phyloP scores from a whole-genome alignment of 2,888 invertebrate genomes.

The Dorcus hopei region DNA sequence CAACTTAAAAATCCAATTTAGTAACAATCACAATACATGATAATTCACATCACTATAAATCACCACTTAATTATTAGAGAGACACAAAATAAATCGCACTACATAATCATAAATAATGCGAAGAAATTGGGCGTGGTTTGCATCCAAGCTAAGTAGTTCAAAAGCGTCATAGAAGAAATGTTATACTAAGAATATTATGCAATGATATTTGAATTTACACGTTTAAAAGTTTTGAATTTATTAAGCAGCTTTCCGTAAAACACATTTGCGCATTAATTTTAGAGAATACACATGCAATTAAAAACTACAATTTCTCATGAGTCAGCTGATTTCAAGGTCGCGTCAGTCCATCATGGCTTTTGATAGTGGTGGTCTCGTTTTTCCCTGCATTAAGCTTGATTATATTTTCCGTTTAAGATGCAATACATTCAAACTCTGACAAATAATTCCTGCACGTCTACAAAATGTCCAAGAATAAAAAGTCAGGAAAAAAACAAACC shows the following conservation, averaged over 20 bases:
- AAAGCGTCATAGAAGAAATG: no score
- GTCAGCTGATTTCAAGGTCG: neutral
- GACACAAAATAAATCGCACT: no score
- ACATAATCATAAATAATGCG: no score
- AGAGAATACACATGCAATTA: neutral
- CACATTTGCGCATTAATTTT: neutral
- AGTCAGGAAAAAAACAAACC: constrained; percentile 36
- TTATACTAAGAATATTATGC: no score
- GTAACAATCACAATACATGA: neutral
- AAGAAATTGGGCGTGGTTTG: no score
- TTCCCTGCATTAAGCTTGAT: constrained; percentile 22
- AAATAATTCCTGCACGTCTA: constrained; percentile 27
- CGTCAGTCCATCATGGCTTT: constrained; percentile 42
- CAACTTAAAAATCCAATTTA: neutral
- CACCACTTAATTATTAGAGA: no score
- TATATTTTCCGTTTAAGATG: constrained; percentile 39
- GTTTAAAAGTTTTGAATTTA: no score
- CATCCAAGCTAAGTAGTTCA: no score
- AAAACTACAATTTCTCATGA: neutral
- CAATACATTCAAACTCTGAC: constrained; percentile 37
- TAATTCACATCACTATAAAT: neutral
- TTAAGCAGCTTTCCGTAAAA: no score
- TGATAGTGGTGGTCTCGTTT: constrained; percentile 40
- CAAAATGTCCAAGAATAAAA: constrained; percentile 45
- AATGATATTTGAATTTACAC: no score